These are phyloP conservation scores for Uropetala carovei DNA, from an alignment of 2,888 invertebrate genomes.

Conservation along the genomic window DNA sequence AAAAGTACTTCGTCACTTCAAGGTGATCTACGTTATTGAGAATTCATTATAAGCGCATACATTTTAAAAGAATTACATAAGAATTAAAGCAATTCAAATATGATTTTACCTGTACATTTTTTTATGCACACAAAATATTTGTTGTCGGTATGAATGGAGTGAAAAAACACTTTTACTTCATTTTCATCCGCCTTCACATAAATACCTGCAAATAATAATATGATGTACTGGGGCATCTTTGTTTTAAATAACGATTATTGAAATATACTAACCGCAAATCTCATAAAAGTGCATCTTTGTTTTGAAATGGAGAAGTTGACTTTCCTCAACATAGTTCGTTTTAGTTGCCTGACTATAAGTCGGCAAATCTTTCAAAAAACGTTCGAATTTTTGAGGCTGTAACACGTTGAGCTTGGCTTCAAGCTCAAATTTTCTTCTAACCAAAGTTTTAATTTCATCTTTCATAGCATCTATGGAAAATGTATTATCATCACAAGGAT, in stretches of 20 bases:
- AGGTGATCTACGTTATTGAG: neutral
- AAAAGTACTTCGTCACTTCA: neutral
- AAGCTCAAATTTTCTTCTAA: conserved; percentile 40
- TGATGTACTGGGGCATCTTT: neutral
- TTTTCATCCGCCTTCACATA: neutral
- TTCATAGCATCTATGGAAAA: neutral
- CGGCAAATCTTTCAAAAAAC: neutral
- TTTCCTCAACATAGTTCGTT: neutral
- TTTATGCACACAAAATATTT: neutral
- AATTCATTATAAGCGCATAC: neutral
- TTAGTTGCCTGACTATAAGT: neutral
- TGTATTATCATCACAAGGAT: neutral
- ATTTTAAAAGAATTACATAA: neutral
- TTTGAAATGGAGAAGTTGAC: neutral
- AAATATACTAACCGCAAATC: neutral
- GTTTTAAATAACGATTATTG: neutral
- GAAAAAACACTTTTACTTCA: neutral
- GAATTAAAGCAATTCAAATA: neutral
- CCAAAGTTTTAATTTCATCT: neutral
- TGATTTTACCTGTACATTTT: neutral
- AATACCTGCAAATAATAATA: neutral
- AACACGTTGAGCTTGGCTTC: neutral
- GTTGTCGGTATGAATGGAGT: neutral
- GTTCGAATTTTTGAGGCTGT: neutral
- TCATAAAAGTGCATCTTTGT: conserved; percentile 29